Conservation (phyloP, 2,113 vertebrate species). For the Scomber scombrus region DNA sequence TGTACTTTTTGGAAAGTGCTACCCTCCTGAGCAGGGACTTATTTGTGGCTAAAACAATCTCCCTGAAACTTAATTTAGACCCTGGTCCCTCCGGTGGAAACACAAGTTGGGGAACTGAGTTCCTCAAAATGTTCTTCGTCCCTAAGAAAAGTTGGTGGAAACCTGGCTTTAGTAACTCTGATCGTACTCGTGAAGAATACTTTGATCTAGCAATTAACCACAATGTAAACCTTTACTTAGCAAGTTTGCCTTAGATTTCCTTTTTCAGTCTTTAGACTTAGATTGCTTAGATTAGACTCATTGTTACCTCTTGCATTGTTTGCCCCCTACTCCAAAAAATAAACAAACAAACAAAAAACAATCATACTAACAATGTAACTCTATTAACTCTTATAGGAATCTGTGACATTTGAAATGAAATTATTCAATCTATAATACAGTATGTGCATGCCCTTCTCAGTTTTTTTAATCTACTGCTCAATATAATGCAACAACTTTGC, state of each 20-base stretch:
- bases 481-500: constrained; percentile 82
- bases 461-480: constrained; percentile 74
- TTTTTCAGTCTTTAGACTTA: too few species aligned
- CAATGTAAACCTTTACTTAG: constrained; percentile 45
- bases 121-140: too few species aligned
- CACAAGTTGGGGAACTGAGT: too few species aligned
- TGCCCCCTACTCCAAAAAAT: constrained; percentile 3
- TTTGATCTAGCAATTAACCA: constrained; percentile 52
- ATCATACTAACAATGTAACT: constrained; percentile 78
- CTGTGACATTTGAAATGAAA: constrained; percentile 87
- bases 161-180: too few species aligned
- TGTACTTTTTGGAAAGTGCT: too few species aligned
- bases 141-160: neutral
- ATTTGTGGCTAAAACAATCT: too few species aligned
- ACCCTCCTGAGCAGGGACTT: too few species aligned
- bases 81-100: too few species aligned
- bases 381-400: constrained; percentile 82
- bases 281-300: too few species aligned
- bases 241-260: constrained; percentile 33
- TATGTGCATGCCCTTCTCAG: constrained; percentile 76
- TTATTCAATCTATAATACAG: constrained; percentile 83
- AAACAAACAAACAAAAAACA: constrained; percentile 34
- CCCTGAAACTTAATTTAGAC: too few species aligned
- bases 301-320: constrained; percentile 55
- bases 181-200: constrained; percentile 30